Percentiles rank a stretch among this genome's conserved stretches.
phyloP scores from a whole-genome alignment of 2,888 invertebrate genomes.

The Tenthredo notha region DNA sequence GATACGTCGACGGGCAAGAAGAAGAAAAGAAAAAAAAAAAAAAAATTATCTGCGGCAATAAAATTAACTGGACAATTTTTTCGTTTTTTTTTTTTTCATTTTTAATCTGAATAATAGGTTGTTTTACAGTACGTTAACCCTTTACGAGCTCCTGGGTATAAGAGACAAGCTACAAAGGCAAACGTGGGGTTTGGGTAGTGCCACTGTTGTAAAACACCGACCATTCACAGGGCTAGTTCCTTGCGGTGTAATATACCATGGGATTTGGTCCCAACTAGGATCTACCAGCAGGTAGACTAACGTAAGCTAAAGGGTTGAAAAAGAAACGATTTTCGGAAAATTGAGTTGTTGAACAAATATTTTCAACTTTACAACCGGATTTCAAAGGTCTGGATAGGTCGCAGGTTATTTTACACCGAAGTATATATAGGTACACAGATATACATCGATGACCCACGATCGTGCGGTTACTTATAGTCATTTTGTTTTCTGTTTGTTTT shows the following conservation, averaged over 20 bases:
- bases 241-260: conserved; percentile 62
- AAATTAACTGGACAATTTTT: conserved; percentile 59
- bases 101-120: conserved; percentile 59
- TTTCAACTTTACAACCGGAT: conserved; percentile 48
- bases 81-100: conserved; percentile 32
- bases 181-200: conserved; percentile 52
- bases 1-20: neutral
- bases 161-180: neutral
- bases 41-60: conserved; percentile 35
- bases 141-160: conserved; percentile 58
- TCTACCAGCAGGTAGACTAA: conserved; percentile 5
- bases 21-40: neutral
- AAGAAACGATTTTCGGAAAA: conserved; percentile 34
- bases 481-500: neutral
- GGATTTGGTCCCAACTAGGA: conserved; percentile 24
- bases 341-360: conserved; percentile 45
- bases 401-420: neutral
- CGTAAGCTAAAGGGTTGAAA: conserved; percentile 65
- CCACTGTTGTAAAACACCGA: conserved; percentile 73
- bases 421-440: too few relatives aligned
- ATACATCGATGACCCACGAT: neutral
- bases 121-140: conserved; percentile 65
- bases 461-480: neutral
- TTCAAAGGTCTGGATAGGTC: conserved; percentile 32
- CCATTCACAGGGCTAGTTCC: conserved; percentile 68